These are phyloP conservation scores for Pterois miles DNA, from an alignment of 2,797 vertebrate genomes.

Conservation along the genomic window DNA sequence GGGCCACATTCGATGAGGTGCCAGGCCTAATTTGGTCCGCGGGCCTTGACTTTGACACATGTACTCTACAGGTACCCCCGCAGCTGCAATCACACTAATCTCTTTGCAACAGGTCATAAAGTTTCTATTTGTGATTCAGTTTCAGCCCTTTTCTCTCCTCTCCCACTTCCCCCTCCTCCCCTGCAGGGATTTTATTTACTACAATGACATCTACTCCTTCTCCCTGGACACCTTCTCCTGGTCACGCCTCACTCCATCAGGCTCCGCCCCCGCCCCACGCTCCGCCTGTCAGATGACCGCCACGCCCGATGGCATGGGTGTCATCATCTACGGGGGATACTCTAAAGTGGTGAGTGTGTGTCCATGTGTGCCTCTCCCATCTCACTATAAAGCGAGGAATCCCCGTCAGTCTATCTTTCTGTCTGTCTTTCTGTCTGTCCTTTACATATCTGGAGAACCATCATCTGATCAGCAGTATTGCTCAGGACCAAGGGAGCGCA, in stretches of 20 bases:
- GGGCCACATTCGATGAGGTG: too few species aligned
- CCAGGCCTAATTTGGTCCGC: too few species aligned
- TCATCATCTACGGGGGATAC: constrained; percentile 94
- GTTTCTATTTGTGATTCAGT: neutral
- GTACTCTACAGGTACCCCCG: too few species aligned
- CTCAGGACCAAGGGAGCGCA: too few species aligned
- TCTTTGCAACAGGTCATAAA: too few species aligned
- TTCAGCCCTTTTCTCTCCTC: neutral
- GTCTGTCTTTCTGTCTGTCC: constrained; percentile 40
- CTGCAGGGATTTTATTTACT: constrained; percentile 95
- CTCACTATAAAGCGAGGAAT: too few species aligned
- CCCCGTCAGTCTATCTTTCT: neutral
- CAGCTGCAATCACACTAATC: too few species aligned
- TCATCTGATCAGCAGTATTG: too few species aligned
- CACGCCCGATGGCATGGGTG: constrained; percentile 81
- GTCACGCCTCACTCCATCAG: constrained; percentile 86
- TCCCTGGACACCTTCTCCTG: constrained; percentile 91
- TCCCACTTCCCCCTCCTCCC: neutral
- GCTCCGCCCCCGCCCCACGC: constrained; percentile 86
- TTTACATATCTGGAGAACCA: too few species aligned
- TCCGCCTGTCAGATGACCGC: constrained; percentile 92
- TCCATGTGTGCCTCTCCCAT: rapidly evolving
- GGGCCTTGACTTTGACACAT: too few species aligned
- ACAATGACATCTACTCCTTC: constrained; percentile 92
- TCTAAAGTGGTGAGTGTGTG: constrained; percentile 89